Conservation (phyloP, 2,113 vertebrate genomes). For the Cairina moschata region DNA sequence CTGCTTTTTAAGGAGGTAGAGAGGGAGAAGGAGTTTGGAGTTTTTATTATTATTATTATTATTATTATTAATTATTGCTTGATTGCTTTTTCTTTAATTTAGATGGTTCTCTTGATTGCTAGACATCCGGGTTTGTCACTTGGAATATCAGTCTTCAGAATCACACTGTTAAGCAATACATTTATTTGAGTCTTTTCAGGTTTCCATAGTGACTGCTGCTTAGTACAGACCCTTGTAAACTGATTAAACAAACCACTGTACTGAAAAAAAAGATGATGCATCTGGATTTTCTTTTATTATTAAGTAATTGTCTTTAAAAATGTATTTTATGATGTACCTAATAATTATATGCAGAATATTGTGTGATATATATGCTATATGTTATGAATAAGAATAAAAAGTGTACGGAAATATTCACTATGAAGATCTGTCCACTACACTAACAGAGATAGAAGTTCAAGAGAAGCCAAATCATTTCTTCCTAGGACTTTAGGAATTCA, state of each 20-base stretch:
- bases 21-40: not conserved
- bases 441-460: not conserved
- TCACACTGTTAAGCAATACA: slow-evolving; percentile 11
- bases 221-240: slow-evolving; percentile 13
- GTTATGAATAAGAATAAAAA: not conserved
- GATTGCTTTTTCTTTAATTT: not conserved
- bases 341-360: not conserved
- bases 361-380: not conserved
- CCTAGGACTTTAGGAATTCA: not conserved
- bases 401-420: not conserved
- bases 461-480: not conserved
- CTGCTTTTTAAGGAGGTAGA: not conserved
- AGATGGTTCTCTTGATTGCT: not conserved
- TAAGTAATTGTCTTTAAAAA: not conserved
- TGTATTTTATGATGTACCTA: not conserved
- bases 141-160: slow-evolving; percentile 11
- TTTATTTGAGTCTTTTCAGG: slow-evolving; percentile 32
- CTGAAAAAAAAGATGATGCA: not conserved
- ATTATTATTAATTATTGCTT: not conserved
- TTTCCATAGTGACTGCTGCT: slow-evolving; percentile 64
- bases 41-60: too few species aligned
- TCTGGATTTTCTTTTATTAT: not conserved
- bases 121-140: not conserved
- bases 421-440: not conserved
- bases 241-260: slow-evolving; percentile 32